These are phyloP conservation scores for Serripes groenlandicus DNA, from an alignment of 2,888 invertebrate species.

Conservation along the genomic window DNA sequence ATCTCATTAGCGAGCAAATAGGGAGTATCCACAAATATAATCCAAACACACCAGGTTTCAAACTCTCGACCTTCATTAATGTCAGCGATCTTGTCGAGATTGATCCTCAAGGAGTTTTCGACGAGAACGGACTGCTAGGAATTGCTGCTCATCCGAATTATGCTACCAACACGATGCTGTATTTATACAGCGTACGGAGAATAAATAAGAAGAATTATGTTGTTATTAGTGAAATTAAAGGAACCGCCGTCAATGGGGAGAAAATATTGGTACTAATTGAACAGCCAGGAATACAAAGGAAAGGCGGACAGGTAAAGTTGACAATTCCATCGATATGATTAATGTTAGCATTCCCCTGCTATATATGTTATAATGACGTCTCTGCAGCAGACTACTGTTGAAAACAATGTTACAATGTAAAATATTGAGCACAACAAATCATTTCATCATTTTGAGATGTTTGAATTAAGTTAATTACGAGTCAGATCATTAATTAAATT, in stretches of 20 bases:
- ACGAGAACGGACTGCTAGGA: conserved; percentile 79
- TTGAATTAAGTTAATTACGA: background rate
- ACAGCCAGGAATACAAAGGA: conserved; percentile 77
- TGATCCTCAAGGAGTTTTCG: conserved; percentile 30
- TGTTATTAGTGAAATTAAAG: conserved; percentile 52
- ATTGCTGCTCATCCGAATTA: conserved; percentile 81
- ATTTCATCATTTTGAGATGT: background rate
- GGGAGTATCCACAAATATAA: conserved; percentile 58
- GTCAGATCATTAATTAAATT: no score
- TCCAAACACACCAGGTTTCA: background rate
- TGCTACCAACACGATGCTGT: conserved; percentile 72
- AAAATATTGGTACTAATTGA: conserved; percentile 76
- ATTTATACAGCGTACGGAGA: conserved; percentile 75
- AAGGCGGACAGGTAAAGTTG: conserved; percentile 83
- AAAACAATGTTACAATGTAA: no score
- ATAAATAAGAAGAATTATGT: conserved; percentile 36
- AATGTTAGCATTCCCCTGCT: no score
- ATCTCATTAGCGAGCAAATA: conserved; percentile 69
- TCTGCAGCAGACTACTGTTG: no score
- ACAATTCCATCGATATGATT: no score
- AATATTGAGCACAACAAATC: background rate
- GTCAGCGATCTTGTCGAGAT: conserved; percentile 55
- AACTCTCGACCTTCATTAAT: conserved; percentile 58
- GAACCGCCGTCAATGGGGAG: conserved; percentile 67
- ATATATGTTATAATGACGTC: no score